Evolutionary conservation across 2,113 vertebrate genomes (phyloP).

Genomic region (Rynchops niger): DNA sequence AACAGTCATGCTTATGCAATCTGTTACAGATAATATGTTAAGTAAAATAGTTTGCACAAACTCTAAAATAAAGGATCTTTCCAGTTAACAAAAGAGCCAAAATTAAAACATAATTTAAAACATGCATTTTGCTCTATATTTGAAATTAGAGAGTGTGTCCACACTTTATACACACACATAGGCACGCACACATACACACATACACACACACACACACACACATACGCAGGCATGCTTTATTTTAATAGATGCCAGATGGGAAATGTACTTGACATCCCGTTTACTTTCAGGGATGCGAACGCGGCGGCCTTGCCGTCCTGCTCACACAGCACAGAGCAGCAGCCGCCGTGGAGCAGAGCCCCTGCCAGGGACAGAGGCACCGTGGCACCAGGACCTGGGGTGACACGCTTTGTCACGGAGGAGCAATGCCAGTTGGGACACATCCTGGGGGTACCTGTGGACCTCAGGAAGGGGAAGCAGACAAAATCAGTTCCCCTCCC

Average conservation of each 20-base stretch:
- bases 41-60: slow-evolving; percentile 55
- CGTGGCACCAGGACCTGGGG: rapidly evolving
- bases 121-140: slow-evolving; percentile 6
- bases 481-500: background rate
- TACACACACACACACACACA: background rate
- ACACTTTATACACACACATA: background rate
- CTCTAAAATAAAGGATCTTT: slow-evolving; percentile 33
- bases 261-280: slow-evolving; percentile 18
- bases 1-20: slow-evolving; percentile 65
- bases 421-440: background rate
- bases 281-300: background rate
- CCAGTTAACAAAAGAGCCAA: slow-evolving; percentile 37
- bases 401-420: background rate
- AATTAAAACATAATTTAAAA: slow-evolving; percentile 35
- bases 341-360: background rate
- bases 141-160: slow-evolving; percentile 8
- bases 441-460: too few relatives aligned
- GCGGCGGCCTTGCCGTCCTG: rapidly evolving
- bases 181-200: rapidly evolving
- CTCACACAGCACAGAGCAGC: rapidly evolving
- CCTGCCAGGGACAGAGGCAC: background rate
- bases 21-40: slow-evolving; percentile 57
- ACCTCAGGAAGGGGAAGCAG: background rate
- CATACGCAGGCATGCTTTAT: background rate
- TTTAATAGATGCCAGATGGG: slow-evolving; percentile 60